phyloP scores from a whole-genome alignment of 2,113 vertebrate species.

The Phaethon lepturus region DNA sequence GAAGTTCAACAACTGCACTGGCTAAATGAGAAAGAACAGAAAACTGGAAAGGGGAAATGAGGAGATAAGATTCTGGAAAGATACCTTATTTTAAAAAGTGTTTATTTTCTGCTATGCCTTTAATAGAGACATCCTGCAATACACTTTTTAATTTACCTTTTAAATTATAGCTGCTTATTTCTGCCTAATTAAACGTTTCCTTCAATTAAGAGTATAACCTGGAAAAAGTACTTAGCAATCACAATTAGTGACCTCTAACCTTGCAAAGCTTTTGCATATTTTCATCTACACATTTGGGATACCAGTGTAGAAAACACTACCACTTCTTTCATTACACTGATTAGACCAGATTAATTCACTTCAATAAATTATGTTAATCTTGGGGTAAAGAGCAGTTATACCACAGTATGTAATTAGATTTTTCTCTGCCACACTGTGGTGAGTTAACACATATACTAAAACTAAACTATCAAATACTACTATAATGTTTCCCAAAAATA shows the following conservation, averaged over 20 bases:
- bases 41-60: background rate
- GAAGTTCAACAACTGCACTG: background rate
- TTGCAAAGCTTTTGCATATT: constrained; percentile 7
- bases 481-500: background rate
- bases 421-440: background rate
- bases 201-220: constrained; percentile 28
- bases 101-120: background rate
- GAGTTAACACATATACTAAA: background rate
- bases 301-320: background rate
- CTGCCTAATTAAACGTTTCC: constrained; percentile 24
- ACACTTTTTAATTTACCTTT: background rate
- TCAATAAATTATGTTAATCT: background rate
- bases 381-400: background rate
- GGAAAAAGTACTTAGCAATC: background rate
- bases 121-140: background rate
- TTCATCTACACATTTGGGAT: background rate
- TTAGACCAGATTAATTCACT: constrained; percentile 1
- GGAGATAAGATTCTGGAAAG: background rate
- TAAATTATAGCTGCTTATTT: background rate
- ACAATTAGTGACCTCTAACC: constrained; percentile 22
- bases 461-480: background rate
- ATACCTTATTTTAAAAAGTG: background rate
- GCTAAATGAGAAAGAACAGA: background rate
- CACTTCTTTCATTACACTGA: background rate
- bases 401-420: background rate